phyloP scores from a whole-genome alignment of 2,113 vertebrate genomes.

The Sphyrna mokarran region DNA sequence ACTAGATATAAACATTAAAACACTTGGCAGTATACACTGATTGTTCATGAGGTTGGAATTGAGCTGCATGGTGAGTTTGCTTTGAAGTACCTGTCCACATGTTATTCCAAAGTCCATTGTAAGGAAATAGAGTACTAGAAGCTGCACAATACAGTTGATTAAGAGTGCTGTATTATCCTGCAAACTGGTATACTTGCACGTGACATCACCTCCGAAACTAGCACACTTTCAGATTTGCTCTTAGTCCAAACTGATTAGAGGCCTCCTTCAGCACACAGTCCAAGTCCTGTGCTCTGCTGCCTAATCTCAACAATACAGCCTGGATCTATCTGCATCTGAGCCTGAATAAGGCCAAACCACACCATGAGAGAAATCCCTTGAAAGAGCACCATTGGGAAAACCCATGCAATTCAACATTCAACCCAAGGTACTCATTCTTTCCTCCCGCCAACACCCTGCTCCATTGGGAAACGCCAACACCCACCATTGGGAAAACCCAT shows the following conservation, averaged over 20 bases:
- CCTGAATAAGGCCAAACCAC: neutral
- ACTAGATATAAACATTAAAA: neutral
- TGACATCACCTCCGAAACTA: neutral
- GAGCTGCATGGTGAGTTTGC: neutral
- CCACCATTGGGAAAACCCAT: neutral
- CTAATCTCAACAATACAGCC: neutral
- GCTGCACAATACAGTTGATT: neutral
- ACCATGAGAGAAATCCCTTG: neutral
- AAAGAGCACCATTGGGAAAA: neutral
- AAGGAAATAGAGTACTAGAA: neutral
- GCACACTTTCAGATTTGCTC: neutral
- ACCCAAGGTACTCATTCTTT: neutral
- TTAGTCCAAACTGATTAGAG: neutral
- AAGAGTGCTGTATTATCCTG: neutral
- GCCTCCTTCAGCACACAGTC: neutral
- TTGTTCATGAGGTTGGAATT: neutral
- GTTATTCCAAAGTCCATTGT: neutral
- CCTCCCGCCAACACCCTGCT: neutral
- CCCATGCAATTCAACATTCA: neutral
- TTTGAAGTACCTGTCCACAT: neutral
- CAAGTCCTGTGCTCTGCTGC: neutral
- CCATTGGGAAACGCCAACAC: too few relatives aligned
- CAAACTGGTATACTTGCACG: neutral
- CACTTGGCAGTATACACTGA: neutral
- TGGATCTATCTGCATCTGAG: neutral